phyloP scores from a whole-genome alignment of 2,797 vertebrate species.

The Nasua narica region DNA sequence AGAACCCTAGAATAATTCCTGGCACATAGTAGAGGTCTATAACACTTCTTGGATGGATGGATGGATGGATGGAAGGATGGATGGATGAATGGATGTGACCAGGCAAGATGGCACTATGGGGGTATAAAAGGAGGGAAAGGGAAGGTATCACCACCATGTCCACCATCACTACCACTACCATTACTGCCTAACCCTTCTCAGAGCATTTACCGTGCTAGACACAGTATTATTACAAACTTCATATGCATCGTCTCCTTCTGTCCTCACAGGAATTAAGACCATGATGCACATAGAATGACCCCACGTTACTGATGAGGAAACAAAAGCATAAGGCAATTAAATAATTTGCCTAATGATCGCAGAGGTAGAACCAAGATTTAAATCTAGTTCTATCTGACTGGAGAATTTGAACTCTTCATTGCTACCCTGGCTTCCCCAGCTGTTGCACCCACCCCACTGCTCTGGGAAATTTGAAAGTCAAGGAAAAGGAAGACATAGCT shows the following conservation, averaged over 20 bases:
- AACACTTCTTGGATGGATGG: not conserved
- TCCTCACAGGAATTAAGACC: not conserved
- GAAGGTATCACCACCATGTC: not conserved
- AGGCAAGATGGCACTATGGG: not conserved
- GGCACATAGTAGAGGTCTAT: not conserved
- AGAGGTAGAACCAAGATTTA: not conserved
- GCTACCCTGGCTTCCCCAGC: not conserved
- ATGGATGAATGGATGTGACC: not conserved
- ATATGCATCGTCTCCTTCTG: not conserved
- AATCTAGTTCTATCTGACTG: not conserved
- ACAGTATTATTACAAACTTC: not conserved
- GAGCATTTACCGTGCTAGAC: not conserved
- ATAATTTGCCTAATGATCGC: not conserved
- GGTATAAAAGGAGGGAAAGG: not conserved
- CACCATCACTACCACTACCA: not conserved
- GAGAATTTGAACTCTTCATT: not conserved
- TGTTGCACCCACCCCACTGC: not conserved
- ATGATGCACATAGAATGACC: not conserved
- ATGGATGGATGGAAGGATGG: not conserved
- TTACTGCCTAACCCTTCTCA: not conserved
- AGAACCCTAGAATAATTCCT: not conserved
- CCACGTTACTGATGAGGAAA: not conserved
- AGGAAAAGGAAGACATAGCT: not conserved
- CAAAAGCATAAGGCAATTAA: not conserved
- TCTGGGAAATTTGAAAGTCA: not conserved